Conservation (phyloP, 2,113 vertebrate species). For the Calidris pugnax region DNA sequence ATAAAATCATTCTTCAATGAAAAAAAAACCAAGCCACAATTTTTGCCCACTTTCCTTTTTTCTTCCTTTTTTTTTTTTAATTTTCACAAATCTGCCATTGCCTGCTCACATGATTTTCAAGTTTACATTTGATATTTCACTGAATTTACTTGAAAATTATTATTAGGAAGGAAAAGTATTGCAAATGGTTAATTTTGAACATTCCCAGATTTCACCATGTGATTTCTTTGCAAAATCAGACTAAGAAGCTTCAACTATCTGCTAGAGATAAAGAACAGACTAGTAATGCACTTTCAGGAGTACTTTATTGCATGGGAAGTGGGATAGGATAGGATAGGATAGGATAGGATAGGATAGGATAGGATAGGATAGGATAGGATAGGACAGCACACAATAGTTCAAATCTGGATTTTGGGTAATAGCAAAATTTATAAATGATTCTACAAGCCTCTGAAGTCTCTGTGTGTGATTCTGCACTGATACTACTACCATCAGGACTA, state of each 20-base stretch:
- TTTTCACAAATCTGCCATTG: not conserved
- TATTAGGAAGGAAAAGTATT: not conserved
- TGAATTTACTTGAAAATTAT: not conserved
- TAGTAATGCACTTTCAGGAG: not conserved
- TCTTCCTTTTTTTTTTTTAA: fast-evolving
- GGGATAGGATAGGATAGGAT: not conserved
- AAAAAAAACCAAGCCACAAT: not conserved
- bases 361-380: too few relatives aligned
- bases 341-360: not conserved
- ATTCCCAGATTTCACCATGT: not conserved
- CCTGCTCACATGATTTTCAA: not conserved
- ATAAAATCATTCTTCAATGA: not conserved
- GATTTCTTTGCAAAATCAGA: not conserved
- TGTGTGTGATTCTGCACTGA: not conserved
- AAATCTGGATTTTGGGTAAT: not conserved
- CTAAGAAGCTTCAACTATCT: not conserved
- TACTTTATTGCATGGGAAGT: not conserved
- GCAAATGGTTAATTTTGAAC: not conserved
- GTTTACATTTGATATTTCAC: not conserved
- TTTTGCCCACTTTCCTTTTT: not conserved
- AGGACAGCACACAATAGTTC: not conserved
- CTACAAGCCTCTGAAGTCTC: not conserved
- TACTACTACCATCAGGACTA: not conserved
- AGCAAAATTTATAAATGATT: not conserved
- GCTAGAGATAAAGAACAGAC: not conserved